Evolutionary conservation across 2,113 vertebrate genomes (phyloP).

Genomic region (Hydropotes inermis): DNA sequence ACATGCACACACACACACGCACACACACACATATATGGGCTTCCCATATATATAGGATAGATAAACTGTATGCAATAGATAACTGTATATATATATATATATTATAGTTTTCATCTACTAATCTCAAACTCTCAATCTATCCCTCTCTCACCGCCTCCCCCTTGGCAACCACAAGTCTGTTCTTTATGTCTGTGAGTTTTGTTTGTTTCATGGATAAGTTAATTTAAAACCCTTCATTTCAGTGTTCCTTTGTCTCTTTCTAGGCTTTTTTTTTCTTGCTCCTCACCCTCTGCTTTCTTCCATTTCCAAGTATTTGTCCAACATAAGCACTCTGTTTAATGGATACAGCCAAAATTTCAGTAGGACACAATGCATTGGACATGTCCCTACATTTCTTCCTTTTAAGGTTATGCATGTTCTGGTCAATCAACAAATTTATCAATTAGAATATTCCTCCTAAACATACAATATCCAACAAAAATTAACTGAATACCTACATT

Average conservation of each 20-base stretch:
- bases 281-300: not conserved
- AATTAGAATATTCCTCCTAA: not conserved
- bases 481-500: not conserved
- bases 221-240: not conserved
- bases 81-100: too few species aligned
- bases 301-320: not conserved
- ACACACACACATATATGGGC: not conserved
- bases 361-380: not conserved
- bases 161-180: not conserved
- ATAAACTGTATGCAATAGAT: too few species aligned
- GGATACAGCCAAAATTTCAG: not conserved
- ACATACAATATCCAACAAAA: not conserved
- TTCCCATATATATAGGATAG: too few species aligned
- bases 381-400: not conserved
- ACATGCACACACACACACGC: not conserved
- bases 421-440: not conserved
- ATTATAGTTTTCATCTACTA: not conserved
- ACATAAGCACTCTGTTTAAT: not conserved
- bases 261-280: not conserved
- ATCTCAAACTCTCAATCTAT: not conserved
- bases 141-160: not conserved
- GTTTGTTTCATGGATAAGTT: not conserved
- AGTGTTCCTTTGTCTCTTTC: not conserved
- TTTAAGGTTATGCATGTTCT: not conserved
- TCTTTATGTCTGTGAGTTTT: not conserved